Base-by-base conservation (phyloP, 30 jellyfish, hydroid and myxozoan species). In the Aurelia coerulea region DNA sequence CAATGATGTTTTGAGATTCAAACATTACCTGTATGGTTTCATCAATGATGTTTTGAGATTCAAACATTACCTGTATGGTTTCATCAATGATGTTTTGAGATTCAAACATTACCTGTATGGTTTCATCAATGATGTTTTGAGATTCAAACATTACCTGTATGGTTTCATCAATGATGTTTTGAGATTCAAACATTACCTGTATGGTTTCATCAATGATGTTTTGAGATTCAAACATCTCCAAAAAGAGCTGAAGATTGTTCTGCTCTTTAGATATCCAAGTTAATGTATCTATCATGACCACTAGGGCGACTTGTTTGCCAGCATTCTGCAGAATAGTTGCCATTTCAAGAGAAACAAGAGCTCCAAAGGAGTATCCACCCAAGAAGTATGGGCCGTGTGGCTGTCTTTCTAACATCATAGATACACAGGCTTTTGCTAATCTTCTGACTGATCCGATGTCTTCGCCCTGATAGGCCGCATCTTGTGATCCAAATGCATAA, bases 291-390 rank as follows among this genome's bases (percentile, higher is more conserved):
- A 85, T 64, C 94, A 85, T 85, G 19, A 78, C 54, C 5, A 85
- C 29, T 56, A 73, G 34, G 52, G 85, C 94, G 23, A 75, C 82
- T 29, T 67, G 32, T 13, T 74, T 52, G 15, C 94, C 94, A 58
- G 42, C 52, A 18, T 66, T 59, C 78, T 74, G 68, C 31, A 85
- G 62, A 16, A 73, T 85, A 5, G 94, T 52, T 16, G 94, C 94
- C 62, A 85, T 85, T 83, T 83, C 92, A 0, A 83, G 34, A 1
- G 92, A 63, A 54, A 83, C 78, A 10, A 69, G 74, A 15, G 84
- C 88, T 16, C 94, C 94, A 65, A 85, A 85, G 7, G 94, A 85
- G 68, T 85, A 85, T 5, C 94, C 94, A 12, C 89, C 94, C 8
- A 85, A 53, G 39, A 73, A 85, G 42, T 85, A 85, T 5, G 94